Conservation (phyloP, 2,113 vertebrate genomes). For the Laterallus jamaicensis region DNA sequence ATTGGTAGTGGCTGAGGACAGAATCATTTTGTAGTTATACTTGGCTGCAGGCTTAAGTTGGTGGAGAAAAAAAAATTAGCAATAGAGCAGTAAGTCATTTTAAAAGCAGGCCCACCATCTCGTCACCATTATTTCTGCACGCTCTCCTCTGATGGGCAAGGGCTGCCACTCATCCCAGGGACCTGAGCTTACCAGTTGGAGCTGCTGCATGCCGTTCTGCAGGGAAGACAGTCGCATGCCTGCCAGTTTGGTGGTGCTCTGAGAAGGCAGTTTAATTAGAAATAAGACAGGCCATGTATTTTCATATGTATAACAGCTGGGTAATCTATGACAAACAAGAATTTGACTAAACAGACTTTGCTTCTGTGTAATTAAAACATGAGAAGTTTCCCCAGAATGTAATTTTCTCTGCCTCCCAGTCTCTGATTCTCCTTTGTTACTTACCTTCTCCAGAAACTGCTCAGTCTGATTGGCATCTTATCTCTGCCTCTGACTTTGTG, state of each 20-base stretch:
- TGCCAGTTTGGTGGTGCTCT: not conserved
- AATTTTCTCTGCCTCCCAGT: not conserved
- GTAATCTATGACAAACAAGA: not conserved
- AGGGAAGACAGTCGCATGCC: not conserved
- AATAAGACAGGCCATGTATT: not conserved
- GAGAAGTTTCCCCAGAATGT: not conserved
- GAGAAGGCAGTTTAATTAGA: not conserved
- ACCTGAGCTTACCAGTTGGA: not conserved
- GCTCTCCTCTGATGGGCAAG: not conserved
- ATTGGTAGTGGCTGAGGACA: not conserved
- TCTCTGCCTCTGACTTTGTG: not conserved
- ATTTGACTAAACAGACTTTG: not conserved
- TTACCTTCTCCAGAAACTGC: not conserved
- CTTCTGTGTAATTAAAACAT: not conserved
- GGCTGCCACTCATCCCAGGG: not conserved
- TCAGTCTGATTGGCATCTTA: constrained; percentile 18
- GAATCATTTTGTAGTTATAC: not conserved
- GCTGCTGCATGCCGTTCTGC: not conserved
- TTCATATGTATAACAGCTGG: not conserved
- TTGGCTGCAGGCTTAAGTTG: not conserved
- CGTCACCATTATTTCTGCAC: not conserved
- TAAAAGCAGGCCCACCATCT: not conserved
- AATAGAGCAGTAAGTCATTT: not conserved
- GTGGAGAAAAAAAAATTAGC: not conserved
- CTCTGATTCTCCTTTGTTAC: not conserved